Evolutionary conservation across 2,113 vertebrate genomes (phyloP), one percentile per base, ranked within the genome.

Genomic region (Colossoma macropomum): DNA sequence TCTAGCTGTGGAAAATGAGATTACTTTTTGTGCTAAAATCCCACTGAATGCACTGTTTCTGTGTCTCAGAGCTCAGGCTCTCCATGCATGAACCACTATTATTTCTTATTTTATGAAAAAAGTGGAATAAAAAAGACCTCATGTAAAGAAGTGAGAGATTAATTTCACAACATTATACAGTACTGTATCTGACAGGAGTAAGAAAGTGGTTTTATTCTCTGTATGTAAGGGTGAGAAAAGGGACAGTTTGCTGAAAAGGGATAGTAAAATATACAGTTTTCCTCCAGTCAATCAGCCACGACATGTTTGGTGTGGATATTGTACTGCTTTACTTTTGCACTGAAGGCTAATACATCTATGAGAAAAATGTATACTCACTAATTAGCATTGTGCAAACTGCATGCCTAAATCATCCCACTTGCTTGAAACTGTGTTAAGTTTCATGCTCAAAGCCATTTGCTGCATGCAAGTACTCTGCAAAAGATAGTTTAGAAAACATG

Each of bases 21-120:
- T 95, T 94, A 91, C 81, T 82, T 92, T 91, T 90, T 92, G 84
- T 91, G 87, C 88, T 79, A 76, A 92, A 90, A 89, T 92, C 89
- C 90, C 84, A 88, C 79, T 78, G 85, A 83, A 75, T 89, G 88
- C 90, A 87, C 89, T 91, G 77, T 87, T 87, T 81, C 63, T 80
- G 60, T 75, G 89, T 88, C 79, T 90, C 83, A 77, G 79, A 41
- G 85, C 72, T 91, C 87, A 92, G 84, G 89, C 87, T 80, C 81
- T 78, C 73, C 70, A 48, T 82, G 72, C 78, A 77, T 88, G 87
- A 84, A 50, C 69, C 79, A 83, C 82, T 75, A 79, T 88, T 88
- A 65, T 90, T 82, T 79, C 73, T 41, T 69, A 77, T 81, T 75
- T 80, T 79, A 70, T n/a, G 72, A 41, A 45, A 66, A 16, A 27